These are phyloP conservation scores for Ecdyonurus torrentis DNA, from an alignment of 2,888 invertebrate genomes.

Conservation along the genomic window DNA sequence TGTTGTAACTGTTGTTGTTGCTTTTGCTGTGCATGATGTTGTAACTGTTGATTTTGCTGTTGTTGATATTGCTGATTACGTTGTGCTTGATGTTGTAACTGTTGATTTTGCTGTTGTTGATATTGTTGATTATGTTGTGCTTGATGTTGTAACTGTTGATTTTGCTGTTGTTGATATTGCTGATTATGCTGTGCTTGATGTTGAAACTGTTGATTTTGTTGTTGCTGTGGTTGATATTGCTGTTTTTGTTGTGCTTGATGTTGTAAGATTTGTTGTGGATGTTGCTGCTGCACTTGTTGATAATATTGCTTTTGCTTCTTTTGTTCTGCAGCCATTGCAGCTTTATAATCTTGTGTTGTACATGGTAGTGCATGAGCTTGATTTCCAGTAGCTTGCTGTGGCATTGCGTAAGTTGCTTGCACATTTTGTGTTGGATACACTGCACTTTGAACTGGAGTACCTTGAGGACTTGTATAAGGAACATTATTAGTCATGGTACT, in stretches of 20 bases:
- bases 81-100: conserved; percentile 5
- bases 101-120: conserved; percentile 7
- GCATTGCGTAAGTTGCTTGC: too few species aligned
- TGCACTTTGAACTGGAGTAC: too few species aligned
- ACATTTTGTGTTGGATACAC: too few species aligned
- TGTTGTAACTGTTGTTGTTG: conserved; percentile 1
- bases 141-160: too few species aligned
- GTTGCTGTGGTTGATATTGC: conserved; percentile 7
- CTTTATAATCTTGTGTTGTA: too few species aligned
- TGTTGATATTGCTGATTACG: conserved; percentile 7
- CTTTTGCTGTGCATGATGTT: too few species aligned
- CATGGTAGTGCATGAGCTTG: too few species aligned
- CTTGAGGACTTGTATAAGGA: too few species aligned
- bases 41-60: conserved; percentile 5
- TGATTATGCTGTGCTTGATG: conserved; percentile 6
- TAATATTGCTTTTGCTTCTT: conserved; percentile 6
- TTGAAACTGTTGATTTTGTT: conserved; percentile 5
- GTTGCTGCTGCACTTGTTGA: conserved; percentile 8
- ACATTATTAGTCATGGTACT: too few species aligned
- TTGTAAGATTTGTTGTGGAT: conserved; percentile 5
- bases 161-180: conserved; percentile 7
- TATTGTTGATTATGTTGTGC: too few species aligned
- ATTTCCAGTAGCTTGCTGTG: too few species aligned
- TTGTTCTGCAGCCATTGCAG: too few species aligned
- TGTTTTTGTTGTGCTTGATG: conserved; percentile 6